phyloP scores from a whole-genome alignment of 2,888 invertebrate genomes.

The Teinopalpus imperialis region DNA sequence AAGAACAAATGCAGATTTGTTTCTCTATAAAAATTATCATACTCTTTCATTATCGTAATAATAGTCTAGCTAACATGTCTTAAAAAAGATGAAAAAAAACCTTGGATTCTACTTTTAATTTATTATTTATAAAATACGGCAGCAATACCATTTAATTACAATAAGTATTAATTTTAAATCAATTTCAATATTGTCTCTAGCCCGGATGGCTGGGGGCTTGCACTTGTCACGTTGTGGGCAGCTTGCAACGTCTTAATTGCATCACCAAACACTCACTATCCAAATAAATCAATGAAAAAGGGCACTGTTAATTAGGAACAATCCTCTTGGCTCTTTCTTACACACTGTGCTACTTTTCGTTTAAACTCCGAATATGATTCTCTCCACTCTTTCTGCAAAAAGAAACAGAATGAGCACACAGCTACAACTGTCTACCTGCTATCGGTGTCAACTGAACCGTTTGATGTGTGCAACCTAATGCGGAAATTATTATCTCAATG shows the following conservation, averaged over 20 bases:
- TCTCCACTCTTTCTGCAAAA: conserved; percentile 98
- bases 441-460: conserved; percentile 41
- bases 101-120: conserved; percentile 70
- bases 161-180: conserved; percentile 78
- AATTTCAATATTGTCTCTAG: conserved; percentile 81
- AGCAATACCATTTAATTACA: conserved; percentile 78
- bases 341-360: conserved; percentile 98
- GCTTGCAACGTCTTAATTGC: conserved; percentile 58
- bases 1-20: conserved; percentile 74
- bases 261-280: conserved; percentile 76
- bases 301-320: conserved; percentile 90
- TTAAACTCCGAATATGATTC: conserved; percentile 98
- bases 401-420: conserved; percentile 75
- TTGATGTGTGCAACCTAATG: conserved; percentile 50
- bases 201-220: conserved; percentile 50
- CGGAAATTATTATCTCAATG: conserved; percentile 37
- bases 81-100: conserved; percentile 81
- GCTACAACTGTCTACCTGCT: conserved; percentile 74
- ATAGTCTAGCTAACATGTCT: conserved; percentile 78
- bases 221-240: conserved; percentile 54
- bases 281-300: conserved; percentile 74
- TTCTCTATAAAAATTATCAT: conserved; percentile 76
- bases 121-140: conserved; percentile 79
- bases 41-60: conserved; percentile 77
- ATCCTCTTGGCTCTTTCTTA: conserved; percentile 99